Conservation (phyloP, 64 coral and sea anemone genomes). For the Montipora efflorescens region DNA sequence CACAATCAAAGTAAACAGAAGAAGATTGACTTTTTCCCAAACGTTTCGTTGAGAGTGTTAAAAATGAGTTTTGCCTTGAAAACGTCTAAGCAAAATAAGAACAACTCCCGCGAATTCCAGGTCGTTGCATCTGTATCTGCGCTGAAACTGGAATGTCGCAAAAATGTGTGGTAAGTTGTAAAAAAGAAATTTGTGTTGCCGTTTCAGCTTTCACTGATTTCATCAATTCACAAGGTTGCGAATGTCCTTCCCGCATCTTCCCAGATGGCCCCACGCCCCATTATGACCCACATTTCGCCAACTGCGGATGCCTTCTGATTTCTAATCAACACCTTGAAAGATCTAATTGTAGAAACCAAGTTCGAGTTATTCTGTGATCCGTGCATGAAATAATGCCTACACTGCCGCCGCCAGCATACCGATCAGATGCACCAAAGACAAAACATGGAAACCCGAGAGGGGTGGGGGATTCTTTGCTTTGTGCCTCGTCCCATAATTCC, state of each 20-base stretch:
- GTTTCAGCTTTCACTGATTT: neutral
- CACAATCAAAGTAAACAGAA: conserved; percentile 25
- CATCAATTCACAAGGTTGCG: too few relatives aligned
- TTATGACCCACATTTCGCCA: too few relatives aligned
- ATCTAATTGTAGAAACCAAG: too few relatives aligned
- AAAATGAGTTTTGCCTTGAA: neutral
- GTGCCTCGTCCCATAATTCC: neutral
- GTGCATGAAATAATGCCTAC: too few relatives aligned
- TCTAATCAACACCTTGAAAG: too few relatives aligned
- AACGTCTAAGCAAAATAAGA: neutral
- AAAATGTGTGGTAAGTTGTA: neutral
- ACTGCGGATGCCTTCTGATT: too few relatives aligned
- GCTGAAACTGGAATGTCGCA: neutral
- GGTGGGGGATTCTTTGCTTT: neutral
- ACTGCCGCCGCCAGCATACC: too few relatives aligned
- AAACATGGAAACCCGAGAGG: neutral
- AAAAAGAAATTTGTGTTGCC: too few relatives aligned
- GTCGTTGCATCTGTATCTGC: neutral
- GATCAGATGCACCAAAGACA: neutral
- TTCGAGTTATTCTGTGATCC: too few relatives aligned
- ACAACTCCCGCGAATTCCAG: neutral
- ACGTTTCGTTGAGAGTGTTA: neutral
- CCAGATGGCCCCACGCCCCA: too few relatives aligned
- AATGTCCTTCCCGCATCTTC: too few relatives aligned
- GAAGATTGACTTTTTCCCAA: neutral